A percentile compares a stretch with the other conserved stretches of the same genome.
These are phyloP conservation scores for Drosophila sordidula DNA, from an alignment of 2,888 invertebrate species.

Conservation along the genomic window DNA sequence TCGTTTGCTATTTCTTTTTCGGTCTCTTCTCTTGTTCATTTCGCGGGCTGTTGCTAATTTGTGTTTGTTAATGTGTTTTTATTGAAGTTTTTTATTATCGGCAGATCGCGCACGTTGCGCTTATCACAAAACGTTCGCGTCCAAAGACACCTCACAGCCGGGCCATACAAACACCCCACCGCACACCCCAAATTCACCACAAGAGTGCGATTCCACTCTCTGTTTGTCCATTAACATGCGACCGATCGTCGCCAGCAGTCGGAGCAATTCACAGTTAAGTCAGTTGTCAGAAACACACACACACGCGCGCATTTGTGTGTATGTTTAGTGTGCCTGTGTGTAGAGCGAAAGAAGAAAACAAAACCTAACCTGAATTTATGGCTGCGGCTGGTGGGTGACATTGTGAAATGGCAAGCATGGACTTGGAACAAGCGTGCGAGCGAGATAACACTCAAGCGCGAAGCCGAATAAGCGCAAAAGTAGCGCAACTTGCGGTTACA, in stretches of 20 bases:
- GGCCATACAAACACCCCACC: neutral
- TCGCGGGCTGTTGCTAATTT: conserved; percentile 70
- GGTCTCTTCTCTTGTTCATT: conserved; percentile 34
- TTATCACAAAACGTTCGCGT: conserved; percentile 55
- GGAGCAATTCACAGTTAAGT: conserved; percentile 69
- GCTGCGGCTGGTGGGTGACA: conserved; percentile 62
- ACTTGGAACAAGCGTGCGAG: conserved; percentile 22
- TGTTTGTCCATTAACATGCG: conserved; percentile 44
- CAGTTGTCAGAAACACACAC: conserved; percentile 31
- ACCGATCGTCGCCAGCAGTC: conserved; percentile 49
- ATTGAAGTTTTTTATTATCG: conserved; percentile 71
- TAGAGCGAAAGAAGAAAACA: conserved; percentile 51
- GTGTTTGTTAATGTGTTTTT: conserved; percentile 57
- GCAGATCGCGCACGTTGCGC: conserved; percentile 47
- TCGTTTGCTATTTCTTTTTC: conserved; percentile 20
- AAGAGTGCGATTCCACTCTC: conserved; percentile 26
- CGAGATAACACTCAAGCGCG: conserved; percentile 39
- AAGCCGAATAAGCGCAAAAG: conserved; percentile 79
- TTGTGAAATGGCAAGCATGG: conserved; percentile 59
- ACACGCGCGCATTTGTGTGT: neutral
- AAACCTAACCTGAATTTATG: conserved; percentile 66
- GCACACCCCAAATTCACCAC: neutral
- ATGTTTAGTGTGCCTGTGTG: conserved; percentile 5
- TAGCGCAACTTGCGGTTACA: conserved; percentile 74
- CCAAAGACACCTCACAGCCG: conserved; percentile 13